Base-by-base conservation (phyloP, 2,888 invertebrate species). In the Troilus luridus region DNA sequence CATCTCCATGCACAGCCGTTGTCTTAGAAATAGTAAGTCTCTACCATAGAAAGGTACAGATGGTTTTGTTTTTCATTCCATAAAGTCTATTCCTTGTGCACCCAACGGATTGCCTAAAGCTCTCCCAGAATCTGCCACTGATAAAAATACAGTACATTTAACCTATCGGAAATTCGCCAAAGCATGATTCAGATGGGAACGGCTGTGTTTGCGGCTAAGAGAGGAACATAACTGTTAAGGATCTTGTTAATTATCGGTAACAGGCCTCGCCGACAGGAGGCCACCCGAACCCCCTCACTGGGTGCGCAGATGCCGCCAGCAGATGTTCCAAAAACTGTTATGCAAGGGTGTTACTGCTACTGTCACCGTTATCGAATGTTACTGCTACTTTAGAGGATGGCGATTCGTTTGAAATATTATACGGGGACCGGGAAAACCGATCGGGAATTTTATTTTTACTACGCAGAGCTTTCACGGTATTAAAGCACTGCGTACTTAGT, bases 261-360 rank as follows among this genome's bases (percentile, higher is more conserved):
- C 77, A 77, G 41, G 77, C 77, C 41, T 41, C 41, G 77, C 41
- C 77, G 77, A 77, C 41, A 41, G 77, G 10, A 59, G 14, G 12
- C 14, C 59, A 10, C 59, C 59, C 59, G 10, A 21, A 62, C 64
- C 11, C 41, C 41, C 54, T 12, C 14, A 41, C 41, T 8, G 11
- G 24, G 27, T 27, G 77, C 77, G 27, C 77, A 77, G 77, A 77
- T 77, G 77, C 41, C 77, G 77, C 17, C 17, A 41, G 41, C 77
- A 77, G 77, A 77, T 77, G 77, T 19, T 77, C 77, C 77, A 77
- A 77, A 77, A 77, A 77, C 77, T 77, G 77, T 77, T 77, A 77
- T 77, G 41, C 41, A 77, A 41, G 17, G 77, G 19, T 12, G 77
- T 77, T 41, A 77, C 77, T 77, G 77, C 17, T 77, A 41, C 27